Percentiles rank a stretch among this genome's conserved stretches.
phyloP scores from a whole-genome alignment of 1,140 invertebrate genomes.

The Camponotus floridanus region DNA sequence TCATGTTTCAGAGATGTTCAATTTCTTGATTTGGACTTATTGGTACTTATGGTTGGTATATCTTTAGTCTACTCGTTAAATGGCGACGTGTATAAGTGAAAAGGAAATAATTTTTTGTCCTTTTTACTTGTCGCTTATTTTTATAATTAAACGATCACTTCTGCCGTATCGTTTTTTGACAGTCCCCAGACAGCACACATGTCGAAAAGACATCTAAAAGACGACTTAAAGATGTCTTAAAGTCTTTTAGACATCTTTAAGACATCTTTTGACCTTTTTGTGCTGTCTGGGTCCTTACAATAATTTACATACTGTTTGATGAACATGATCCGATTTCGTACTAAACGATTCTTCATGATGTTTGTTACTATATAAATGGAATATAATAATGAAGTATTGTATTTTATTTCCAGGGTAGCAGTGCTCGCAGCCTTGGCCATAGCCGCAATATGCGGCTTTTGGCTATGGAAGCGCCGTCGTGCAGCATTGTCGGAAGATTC shows the following conservation, averaged over 20 bases:
- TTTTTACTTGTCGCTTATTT: background rate
- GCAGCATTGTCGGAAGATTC: conserved; percentile 81
- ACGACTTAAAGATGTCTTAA: no score
- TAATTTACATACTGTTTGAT: background rate
- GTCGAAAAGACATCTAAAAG: no score
- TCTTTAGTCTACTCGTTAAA: background rate
- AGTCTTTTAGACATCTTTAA: no score
- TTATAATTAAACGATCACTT: background rate
- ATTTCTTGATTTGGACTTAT: conserved; percentile 84
- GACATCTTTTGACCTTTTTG: no score
- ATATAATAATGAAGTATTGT: background rate
- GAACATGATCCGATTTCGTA: background rate
- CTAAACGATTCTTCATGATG: background rate
- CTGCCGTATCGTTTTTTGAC: background rate
- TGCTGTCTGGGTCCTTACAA: no score
- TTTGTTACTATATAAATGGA: background rate
- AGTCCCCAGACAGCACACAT: no score
- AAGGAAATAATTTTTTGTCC: conserved; percentile 5
- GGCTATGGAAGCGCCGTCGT: conserved; percentile 88
- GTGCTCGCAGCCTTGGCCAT: conserved; percentile 87
- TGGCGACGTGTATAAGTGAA: background rate
- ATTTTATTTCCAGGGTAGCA: conserved; percentile 86
- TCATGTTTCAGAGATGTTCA: conserved; percentile 84
- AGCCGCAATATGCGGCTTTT: conserved; percentile 89
- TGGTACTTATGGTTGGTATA: conserved; percentile 84